Evolutionary conservation across 2,113 vertebrate species (phyloP).

Genomic region (Ardeotis arabs): DNA sequence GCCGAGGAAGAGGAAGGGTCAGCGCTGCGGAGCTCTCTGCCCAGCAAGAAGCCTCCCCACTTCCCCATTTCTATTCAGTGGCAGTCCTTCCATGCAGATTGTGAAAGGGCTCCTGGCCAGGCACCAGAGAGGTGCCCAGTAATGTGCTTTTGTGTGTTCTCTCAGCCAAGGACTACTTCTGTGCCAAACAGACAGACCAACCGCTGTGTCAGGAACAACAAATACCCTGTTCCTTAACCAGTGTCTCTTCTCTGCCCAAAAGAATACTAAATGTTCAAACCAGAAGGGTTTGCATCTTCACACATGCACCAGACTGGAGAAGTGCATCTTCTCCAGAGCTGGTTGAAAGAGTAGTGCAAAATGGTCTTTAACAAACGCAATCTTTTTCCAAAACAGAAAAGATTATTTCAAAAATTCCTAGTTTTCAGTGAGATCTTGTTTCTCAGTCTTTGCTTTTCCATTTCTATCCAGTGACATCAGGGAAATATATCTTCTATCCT

Average conservation of each 20-base stretch:
- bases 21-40: background rate
- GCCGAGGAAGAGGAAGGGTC: background rate
- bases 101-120: background rate
- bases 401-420: background rate
- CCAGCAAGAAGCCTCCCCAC: background rate
- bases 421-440: background rate
- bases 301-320: background rate
- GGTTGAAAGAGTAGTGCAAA: background rate
- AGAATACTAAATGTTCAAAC: slow-evolving; percentile 4
- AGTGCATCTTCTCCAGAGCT: background rate
- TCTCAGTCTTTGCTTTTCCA: background rate
- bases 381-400: background rate
- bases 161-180: slow-evolving; percentile 15
- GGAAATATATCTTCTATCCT: background rate
- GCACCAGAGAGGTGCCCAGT: slow-evolving; percentile 21
- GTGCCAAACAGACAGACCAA: slow-evolving; percentile 35
- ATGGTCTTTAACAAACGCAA: background rate
- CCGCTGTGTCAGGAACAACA: slow-evolving; percentile 41
- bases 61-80: background rate
- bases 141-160: background rate
- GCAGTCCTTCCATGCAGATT: background rate
- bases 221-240: slow-evolving; percentile 33
- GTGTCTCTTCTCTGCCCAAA: background rate
- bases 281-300: background rate
- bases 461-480: background rate